Evolutionary conservation across 2,888 invertebrate species (phyloP).

Genomic region (Tricholauxania praeusta): DNA sequence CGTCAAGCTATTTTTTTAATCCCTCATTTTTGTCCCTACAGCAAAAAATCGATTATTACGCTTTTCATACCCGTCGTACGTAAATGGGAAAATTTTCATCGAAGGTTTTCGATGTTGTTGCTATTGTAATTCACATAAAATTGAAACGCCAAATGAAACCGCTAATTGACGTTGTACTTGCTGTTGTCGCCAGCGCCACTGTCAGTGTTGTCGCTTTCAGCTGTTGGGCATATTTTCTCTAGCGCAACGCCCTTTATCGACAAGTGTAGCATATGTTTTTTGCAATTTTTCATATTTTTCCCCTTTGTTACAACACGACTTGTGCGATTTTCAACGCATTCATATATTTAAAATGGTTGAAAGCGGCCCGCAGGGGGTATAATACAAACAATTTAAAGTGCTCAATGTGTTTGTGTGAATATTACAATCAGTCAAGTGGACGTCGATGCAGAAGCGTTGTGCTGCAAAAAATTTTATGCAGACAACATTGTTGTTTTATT

Average conservation of each 20-base stretch:
- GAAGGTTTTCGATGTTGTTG: neutral
- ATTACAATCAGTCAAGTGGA: constrained; percentile 15
- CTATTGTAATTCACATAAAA: constrained; percentile 8
- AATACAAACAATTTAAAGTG: too few species aligned
- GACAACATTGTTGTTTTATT: neutral
- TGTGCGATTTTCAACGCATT: constrained; percentile 6
- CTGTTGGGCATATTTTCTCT: neutral
- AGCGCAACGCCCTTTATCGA: neutral
- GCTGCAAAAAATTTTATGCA: neutral
- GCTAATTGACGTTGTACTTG: neutral
- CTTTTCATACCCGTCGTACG: neutral
- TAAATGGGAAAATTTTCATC: neutral
- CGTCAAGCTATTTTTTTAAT: constrained; percentile 2
- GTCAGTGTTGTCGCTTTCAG: neutral
- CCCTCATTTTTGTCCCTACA: constrained; percentile 4
- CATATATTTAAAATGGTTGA: neutral
- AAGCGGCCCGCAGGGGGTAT: too few species aligned
- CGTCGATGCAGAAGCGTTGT: neutral
- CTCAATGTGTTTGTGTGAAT: too few species aligned
- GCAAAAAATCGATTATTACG: constrained; percentile 12
- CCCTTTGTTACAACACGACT: too few species aligned
- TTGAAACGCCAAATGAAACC: constrained; percentile 1
- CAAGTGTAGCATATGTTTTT: constrained; percentile 9
- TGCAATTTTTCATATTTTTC: too few species aligned
- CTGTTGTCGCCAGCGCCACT: neutral